A percentile compares a stretch with the other conserved stretches of the same genome.
Conservation (phyloP, 30 jellyfish, hydroid and myxozoan genomes). For the Aurelia aurita region DNA sequence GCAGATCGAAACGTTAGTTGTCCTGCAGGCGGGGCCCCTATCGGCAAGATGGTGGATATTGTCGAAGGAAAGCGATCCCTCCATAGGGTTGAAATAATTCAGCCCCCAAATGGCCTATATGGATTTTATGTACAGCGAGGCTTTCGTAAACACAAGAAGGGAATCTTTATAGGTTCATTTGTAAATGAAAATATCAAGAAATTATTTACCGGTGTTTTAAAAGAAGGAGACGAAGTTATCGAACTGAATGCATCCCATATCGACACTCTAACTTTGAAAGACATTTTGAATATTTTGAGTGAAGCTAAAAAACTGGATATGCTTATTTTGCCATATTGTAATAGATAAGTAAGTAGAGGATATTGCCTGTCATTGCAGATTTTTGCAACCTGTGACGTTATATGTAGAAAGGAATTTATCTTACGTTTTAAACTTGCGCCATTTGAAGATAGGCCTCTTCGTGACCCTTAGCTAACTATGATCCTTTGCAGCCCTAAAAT, state of each 20-base stretch:
- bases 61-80: slow-evolving; percentile 11
- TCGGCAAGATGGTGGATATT: slow-evolving; percentile 22
- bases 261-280: slow-evolving; percentile 1
- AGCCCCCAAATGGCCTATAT: slow-evolving; percentile 55
- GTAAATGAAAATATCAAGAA: slow-evolving; percentile 17
- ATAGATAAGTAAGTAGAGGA: background rate
- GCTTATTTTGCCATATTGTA: slow-evolving; percentile 29
- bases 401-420: no score
- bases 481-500: no score
- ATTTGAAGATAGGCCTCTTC: no score
- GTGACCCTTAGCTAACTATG: no score
- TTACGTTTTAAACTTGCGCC: no score
- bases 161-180: slow-evolving; percentile 35
- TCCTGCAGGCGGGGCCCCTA: slow-evolving; percentile 13
- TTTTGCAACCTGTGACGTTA: no score
- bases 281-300: slow-evolving; percentile 21
- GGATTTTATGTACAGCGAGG: slow-evolving; percentile 58
- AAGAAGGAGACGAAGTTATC: slow-evolving; percentile 55
- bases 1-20: background rate
- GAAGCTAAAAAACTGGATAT: slow-evolving; percentile 4
- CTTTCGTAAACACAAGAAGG: slow-evolving; percentile 24
- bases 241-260: slow-evolving; percentile 18
- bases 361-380: background rate
- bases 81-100: slow-evolving; percentile 29
- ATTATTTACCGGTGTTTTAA: slow-evolving; percentile 37